Evolutionary conservation across 2,113 vertebrate genomes (phyloP), one percentile per base, ranked within the genome.

Genomic region (Engystomops pustulosus): DNA sequence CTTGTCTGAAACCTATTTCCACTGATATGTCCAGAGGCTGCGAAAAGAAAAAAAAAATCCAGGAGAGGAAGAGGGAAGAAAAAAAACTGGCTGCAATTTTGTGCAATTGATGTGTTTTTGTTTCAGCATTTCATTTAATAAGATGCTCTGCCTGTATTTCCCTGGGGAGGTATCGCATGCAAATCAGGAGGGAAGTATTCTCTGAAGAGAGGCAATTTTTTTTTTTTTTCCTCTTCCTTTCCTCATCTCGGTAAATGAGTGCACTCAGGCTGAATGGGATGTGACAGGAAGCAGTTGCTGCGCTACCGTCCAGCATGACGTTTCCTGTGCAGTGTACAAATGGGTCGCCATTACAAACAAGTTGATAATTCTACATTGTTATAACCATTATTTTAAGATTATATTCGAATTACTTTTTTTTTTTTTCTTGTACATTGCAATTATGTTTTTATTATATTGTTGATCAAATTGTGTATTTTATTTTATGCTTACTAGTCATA

Each of bases 241-340:
- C 53, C 32, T 11, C 15, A 7, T 11, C 18, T 68, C 60, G 9
- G 38, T 69, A 36, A 67, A 51, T 49, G 53, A 65, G 79, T 60
- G 45, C 27, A 3, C 38, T 68, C 14, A 8, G 23, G 58, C 67
- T 49, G 58, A 71, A 51, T 51, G 62, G 79, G 38, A 71, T 27
- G 79, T 70, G 79, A 53, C 27, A 62, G 79, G 44, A 53, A 49
- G 62, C 79, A 55, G 65, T 51, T 53, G 62, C 25, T 20, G 18
- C 51, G 25, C 8, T 77, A 55, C 17, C 23, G 74, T 55, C 74
- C 25, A 36, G 74, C 32, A 25, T 58, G 32, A 51, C 34, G 44
- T 45, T 45, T 75, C 71, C 71, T 75, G 44, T 75, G 51, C 25
- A 25, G 30, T 74, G 9, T 30, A 51, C 25, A 10, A 30, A 75